Conservation (phyloP, 2,797 vertebrate species). For the Meda fulgida region DNA sequence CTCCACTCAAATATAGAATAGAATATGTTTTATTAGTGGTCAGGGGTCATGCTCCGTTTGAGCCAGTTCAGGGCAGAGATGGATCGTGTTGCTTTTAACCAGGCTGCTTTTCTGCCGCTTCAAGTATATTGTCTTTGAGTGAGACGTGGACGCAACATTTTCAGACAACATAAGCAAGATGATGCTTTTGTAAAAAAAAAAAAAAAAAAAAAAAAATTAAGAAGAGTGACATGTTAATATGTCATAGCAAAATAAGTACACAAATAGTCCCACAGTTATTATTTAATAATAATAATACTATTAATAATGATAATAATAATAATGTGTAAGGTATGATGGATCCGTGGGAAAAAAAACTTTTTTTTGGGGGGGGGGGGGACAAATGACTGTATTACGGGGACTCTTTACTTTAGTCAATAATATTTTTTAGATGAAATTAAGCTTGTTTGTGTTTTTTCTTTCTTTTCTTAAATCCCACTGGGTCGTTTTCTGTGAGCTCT, state of each 20-base stretch:
- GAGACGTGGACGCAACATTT: neutral
- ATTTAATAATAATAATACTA: too few relatives aligned
- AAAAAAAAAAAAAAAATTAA: neutral
- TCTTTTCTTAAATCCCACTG: slow-evolving; percentile 58
- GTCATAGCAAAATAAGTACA: neutral
- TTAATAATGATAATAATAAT: too few relatives aligned
- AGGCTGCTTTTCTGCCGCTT: neutral
- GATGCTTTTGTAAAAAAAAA: neutral
- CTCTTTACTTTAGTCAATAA: neutral
- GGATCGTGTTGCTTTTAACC: neutral
- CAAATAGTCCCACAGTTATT: neutral
- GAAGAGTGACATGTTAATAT: neutral
- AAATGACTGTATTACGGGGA: neutral
- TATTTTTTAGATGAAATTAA: slow-evolving; percentile 48
- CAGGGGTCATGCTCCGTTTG: neutral
- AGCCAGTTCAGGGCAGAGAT: neutral
- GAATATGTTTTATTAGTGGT: neutral
- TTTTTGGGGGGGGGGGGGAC: too few relatives aligned
- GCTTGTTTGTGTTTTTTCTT: slow-evolving; percentile 63
- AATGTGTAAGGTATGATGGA: too few relatives aligned
- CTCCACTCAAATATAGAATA: neutral
- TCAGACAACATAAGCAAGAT: neutral
- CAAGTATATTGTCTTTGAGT: neutral
- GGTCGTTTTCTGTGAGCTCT: slow-evolving; percentile 59
- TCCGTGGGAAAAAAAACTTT: too few relatives aligned